phyloP scores from a whole-genome alignment of 1,140 invertebrate genomes.

The Drosophila kanapiae region DNA sequence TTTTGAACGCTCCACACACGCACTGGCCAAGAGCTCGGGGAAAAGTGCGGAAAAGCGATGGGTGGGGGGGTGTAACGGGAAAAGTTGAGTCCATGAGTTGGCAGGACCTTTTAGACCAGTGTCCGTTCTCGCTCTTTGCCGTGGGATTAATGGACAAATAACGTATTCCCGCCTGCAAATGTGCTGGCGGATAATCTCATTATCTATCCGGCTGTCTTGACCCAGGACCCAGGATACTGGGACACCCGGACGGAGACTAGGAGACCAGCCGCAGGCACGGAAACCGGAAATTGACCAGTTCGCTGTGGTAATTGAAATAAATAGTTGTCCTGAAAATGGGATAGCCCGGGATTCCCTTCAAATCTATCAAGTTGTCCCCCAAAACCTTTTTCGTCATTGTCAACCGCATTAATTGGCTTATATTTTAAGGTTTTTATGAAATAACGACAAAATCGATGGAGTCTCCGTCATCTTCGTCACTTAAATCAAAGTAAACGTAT shows the following conservation, averaged over 20 bases:
- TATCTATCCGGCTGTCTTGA: slow-evolving; percentile 49
- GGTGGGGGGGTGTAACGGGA: neutral
- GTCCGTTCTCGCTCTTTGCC: slow-evolving; percentile 33
- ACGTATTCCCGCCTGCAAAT: slow-evolving; percentile 48
- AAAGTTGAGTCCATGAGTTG: slow-evolving; percentile 21
- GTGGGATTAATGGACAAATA: slow-evolving; percentile 51
- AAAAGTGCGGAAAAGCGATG: neutral
- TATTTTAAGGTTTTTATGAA: neutral
- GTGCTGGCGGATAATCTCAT: slow-evolving; percentile 52
- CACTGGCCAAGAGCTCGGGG: neutral
- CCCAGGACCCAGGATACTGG: slow-evolving; percentile 8
- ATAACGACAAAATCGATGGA: neutral
- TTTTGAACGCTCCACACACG: slow-evolving; percentile 49
- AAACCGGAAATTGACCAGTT: slow-evolving; percentile 49
- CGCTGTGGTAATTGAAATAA: slow-evolving; percentile 46
- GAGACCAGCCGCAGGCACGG: slow-evolving; percentile 14
- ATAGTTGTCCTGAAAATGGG: slow-evolving; percentile 29
- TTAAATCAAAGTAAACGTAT: neutral
- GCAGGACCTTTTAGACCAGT: slow-evolving; percentile 45
- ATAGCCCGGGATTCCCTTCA: neutral
- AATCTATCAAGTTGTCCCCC: slow-evolving; percentile 24
- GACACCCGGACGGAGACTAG: neutral
- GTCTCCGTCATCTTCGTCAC: neutral
- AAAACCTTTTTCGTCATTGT: slow-evolving; percentile 21
- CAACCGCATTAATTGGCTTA: slow-evolving; percentile 21